phyloP scores from a whole-genome alignment of 2,113 vertebrate species.

The Nyctereutes procyonoides region DNA sequence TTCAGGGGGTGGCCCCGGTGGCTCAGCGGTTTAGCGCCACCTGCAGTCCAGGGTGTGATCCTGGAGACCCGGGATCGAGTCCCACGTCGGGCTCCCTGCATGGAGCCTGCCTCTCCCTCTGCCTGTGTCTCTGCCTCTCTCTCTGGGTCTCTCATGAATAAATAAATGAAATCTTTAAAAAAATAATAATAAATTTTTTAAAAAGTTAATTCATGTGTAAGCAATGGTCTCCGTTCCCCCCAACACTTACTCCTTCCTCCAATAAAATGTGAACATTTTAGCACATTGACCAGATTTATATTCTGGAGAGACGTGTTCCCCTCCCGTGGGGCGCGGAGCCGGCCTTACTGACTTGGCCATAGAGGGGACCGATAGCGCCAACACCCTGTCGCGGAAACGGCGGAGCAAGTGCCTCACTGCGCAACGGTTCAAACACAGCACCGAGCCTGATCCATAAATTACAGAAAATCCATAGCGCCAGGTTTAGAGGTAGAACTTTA shows the following conservation, averaged over 20 bases:
- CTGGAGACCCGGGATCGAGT: too few relatives aligned
- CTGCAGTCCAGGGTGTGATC: too few relatives aligned
- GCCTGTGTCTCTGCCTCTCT: too few relatives aligned
- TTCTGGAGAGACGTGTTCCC: neutral
- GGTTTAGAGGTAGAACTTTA: neutral
- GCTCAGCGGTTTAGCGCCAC: too few relatives aligned
- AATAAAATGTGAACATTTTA: fast-evolving
- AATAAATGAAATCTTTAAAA: too few relatives aligned
- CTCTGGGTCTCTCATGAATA: too few relatives aligned
- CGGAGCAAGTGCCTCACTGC: neutral
- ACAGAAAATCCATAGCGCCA: neutral
- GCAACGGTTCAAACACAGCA: neutral
- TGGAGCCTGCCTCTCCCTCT: too few relatives aligned
- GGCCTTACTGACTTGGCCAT: neutral
- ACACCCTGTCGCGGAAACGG: fast-evolving
- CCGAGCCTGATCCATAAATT: neutral
- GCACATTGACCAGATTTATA: neutral
- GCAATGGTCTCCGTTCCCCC: neutral
- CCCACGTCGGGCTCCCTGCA: too few relatives aligned
- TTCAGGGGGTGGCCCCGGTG: neutral
- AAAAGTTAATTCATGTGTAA: neutral
- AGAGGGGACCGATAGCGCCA: neutral
- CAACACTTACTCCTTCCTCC: neutral
- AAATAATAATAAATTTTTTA: too few relatives aligned
- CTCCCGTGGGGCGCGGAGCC: fast-evolving